These are phyloP conservation scores for Amniataba percoides DNA, from an alignment of 2,797 vertebrate species.

Conservation along the genomic window DNA sequence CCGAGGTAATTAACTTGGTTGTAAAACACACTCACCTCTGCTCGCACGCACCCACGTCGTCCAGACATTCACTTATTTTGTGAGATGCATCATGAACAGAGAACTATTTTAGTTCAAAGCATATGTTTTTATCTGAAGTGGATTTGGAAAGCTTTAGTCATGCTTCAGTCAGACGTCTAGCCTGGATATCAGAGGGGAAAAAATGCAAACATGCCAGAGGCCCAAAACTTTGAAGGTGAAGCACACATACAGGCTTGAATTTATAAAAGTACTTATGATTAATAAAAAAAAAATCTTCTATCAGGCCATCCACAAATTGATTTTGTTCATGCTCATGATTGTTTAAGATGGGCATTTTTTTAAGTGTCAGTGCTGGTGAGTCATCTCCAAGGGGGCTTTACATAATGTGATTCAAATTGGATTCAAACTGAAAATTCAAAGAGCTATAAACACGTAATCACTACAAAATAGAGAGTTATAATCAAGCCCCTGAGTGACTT, in stretches of 20 bases:
- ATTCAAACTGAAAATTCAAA: slow-evolving; percentile 66
- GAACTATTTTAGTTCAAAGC: slow-evolving; percentile 56
- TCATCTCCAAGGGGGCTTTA: slow-evolving; percentile 61
- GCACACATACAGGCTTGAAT: slow-evolving; percentile 23
- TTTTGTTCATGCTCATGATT: slow-evolving; percentile 45
- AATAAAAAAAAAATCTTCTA: slow-evolving; percentile 23
- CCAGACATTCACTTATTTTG: slow-evolving; percentile 15
- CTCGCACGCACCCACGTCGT: background rate
- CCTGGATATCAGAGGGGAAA: slow-evolving; percentile 10
- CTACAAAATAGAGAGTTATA: slow-evolving; percentile 58
- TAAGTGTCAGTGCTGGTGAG: slow-evolving; percentile 32
- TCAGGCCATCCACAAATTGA: slow-evolving; percentile 37
- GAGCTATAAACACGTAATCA: slow-evolving; percentile 52
- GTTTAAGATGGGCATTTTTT: slow-evolving; percentile 45
- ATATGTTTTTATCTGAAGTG: slow-evolving; percentile 52
- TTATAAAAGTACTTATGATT: slow-evolving; percentile 28
- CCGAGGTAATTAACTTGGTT: slow-evolving; percentile 3
- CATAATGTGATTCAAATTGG: slow-evolving; percentile 74
- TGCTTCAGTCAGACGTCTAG: slow-evolving; percentile 43
- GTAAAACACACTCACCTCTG: slow-evolving; percentile 26
- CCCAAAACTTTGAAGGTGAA: slow-evolving; percentile 49
- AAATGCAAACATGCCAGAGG: slow-evolving; percentile 47
- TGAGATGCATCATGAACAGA: slow-evolving; percentile 26
- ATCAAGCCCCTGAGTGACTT: slow-evolving; percentile 69
- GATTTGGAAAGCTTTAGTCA: slow-evolving; percentile 51